A percentile compares a stretch with the other conserved stretches of the same genome.
These are phyloP conservation scores for Cheiracanthium punctorium DNA, from an alignment of 2,888 invertebrate species.

Conservation along the genomic window DNA sequence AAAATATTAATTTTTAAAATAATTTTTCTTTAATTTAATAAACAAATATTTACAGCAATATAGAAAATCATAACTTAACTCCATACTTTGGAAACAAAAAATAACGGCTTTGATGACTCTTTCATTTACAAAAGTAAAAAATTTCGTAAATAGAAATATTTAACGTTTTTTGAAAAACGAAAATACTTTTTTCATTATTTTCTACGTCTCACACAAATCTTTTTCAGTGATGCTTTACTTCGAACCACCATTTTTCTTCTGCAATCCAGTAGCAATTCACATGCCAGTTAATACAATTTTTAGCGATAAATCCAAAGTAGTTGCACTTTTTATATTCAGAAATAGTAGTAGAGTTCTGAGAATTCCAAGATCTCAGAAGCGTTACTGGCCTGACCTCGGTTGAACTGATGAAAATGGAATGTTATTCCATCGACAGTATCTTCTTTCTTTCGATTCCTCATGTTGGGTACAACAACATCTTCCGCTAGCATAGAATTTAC, in stretches of 20 bases:
- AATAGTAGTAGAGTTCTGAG: constrained; percentile 70
- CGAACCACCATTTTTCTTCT: not conserved
- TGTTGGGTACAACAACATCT: constrained; percentile 69
- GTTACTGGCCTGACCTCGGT: constrained; percentile 65
- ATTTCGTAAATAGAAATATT: not conserved
- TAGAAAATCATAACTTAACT: not conserved
- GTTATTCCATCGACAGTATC: constrained; percentile 68
- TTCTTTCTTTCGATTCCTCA: constrained; percentile 69
- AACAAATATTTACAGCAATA: not conserved
- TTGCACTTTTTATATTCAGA: too few relatives aligned
- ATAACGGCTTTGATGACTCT: not conserved
- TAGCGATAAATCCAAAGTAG: too few relatives aligned
- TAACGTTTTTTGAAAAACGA: too few relatives aligned
- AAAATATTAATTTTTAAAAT: not conserved
- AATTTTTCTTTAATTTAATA: not conserved
- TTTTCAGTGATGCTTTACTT: not conserved
- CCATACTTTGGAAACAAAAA: not conserved
- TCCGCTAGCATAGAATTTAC: constrained; percentile 66
- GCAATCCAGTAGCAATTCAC: not conserved
- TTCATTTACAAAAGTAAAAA: not conserved
- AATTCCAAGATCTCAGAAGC: constrained; percentile 69
- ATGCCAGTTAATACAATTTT: not conserved
- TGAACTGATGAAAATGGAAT: constrained; percentile 68
- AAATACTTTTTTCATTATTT: too few relatives aligned
- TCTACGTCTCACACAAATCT: too few relatives aligned